phyloP scores from a whole-genome alignment of 2,888 invertebrate genomes.

The Chelonus formosanus region DNA sequence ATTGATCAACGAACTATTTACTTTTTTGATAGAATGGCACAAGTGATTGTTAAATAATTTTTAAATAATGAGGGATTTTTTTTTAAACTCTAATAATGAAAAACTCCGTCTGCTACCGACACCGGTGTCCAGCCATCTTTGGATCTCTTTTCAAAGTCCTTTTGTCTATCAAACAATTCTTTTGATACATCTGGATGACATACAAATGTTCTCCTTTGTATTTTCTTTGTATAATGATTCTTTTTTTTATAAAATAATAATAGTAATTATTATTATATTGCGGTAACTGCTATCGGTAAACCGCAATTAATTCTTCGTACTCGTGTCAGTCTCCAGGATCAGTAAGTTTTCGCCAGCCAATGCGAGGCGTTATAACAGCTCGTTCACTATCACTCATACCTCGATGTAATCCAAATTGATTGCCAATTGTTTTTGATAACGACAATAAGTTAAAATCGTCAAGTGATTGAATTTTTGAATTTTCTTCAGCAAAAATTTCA shows the following conservation, averaged over 20 bases:
- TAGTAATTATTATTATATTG: background rate
- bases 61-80: background rate
- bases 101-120: slow-evolving; percentile 64
- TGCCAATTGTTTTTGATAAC: slow-evolving; percentile 10
- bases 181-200: slow-evolving; percentile 48
- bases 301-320: slow-evolving; percentile 45
- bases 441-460: slow-evolving; percentile 7
- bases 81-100: slow-evolving; percentile 17
- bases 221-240: background rate
- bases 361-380: slow-evolving; percentile 58
- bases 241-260: too few species aligned
- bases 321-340: slow-evolving; percentile 73
- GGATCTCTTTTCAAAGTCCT: slow-evolving; percentile 49
- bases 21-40: slow-evolving; percentile 8
- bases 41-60: background rate
- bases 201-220: slow-evolving; percentile 18
- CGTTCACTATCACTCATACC: slow-evolving; percentile 62
- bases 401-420: slow-evolving; percentile 48
- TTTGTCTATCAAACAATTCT: slow-evolving; percentile 36
- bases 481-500: background rate
- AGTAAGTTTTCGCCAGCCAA: slow-evolving; percentile 66
- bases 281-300: slow-evolving; percentile 60
- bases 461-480: background rate
- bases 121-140: slow-evolving; percentile 59
- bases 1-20: slow-evolving; percentile 6